These are phyloP conservation scores for Mycteria americana DNA, from an alignment of 2,797 vertebrate species.

Conservation along the genomic window DNA sequence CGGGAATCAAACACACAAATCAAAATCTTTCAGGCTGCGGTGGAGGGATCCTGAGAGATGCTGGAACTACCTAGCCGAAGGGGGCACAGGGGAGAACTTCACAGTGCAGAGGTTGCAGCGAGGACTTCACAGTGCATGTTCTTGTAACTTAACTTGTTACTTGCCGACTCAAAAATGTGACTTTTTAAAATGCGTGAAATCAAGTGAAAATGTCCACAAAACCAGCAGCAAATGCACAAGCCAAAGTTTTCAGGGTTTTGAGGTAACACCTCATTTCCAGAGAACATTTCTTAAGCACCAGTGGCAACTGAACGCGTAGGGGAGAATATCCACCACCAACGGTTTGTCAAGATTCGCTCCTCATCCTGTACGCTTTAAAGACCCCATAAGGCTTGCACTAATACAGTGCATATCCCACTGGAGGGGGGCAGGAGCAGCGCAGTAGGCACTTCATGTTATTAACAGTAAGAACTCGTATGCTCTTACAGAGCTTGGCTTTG, in stretches of 20 bases:
- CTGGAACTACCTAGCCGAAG: not conserved
- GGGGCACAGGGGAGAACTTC: not conserved
- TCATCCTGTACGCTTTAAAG: not conserved
- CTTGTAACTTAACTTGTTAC: not conserved
- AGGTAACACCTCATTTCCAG: not conserved
- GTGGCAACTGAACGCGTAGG: accelerated
- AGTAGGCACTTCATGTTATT: too few species aligned
- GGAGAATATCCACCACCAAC: not conserved
- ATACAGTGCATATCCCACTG: not conserved
- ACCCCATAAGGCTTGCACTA: not conserved
- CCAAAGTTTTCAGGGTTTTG: not conserved
- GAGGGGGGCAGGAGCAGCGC: not conserved
- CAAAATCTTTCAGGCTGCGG: not conserved
- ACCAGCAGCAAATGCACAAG: not conserved
- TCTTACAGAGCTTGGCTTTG: not conserved
- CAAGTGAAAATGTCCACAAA: not conserved
- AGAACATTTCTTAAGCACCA: not conserved
- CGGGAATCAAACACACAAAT: not conserved
- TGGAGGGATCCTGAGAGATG: not conserved
- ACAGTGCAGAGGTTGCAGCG: not conserved
- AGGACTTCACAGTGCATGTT: accelerated
- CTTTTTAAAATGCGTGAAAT: not conserved
- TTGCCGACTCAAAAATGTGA: not conserved
- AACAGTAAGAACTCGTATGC: not conserved
- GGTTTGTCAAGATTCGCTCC: not conserved